Evolutionary conservation across 1,140 invertebrate species (phyloP), one percentile per base, ranked within the genome.

Genomic region (Elysia chlorotica): DNA sequence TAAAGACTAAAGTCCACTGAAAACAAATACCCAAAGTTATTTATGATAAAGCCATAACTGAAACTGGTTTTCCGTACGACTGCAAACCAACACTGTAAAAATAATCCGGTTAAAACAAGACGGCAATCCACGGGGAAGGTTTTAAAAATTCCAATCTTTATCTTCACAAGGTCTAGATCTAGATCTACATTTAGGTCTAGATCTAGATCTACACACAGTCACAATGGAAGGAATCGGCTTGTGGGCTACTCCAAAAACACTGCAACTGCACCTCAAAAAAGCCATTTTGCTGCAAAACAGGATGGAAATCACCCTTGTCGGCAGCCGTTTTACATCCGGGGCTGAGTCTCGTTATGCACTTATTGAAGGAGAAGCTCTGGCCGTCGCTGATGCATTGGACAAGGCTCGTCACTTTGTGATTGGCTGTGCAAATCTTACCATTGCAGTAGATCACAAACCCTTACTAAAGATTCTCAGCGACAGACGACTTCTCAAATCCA

Each of bases 291-390:
- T 76, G 72, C 57, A 10, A 36, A 14, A 38, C 36, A 38, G 76
- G 74, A 5, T 79, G 71, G 78, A 76, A 76, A 73, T 81, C 25
- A 74, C 73, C 6, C 65, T 81, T 2, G 76, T 83, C 5, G 79
- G 79, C 0, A 82, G 78, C 65, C 38, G 76, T 17, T 81, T 82
- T 74, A 83, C 75, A 10, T 71, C 75, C 41, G 17, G 35, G 0
- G 71, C 79, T n/a, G 80, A 83, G 73, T 78, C 74, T 17, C 41
- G 77, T 0, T 81, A 83, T 71, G 80, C 75, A 0, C 75, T 75
- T 0, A 38, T 80, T 21, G 78, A 78, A 61, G 78, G 76, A 2
- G 77, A 80, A 63, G 77, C 80, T 0, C 38, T 80, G 53, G 80
- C 79, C 14, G 78, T 81, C 10, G 78, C 69, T 1, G 75, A 81